These are phyloP conservation scores for Merops nubicus DNA, from an alignment of 2,113 vertebrate genomes.

Conservation along the genomic window DNA sequence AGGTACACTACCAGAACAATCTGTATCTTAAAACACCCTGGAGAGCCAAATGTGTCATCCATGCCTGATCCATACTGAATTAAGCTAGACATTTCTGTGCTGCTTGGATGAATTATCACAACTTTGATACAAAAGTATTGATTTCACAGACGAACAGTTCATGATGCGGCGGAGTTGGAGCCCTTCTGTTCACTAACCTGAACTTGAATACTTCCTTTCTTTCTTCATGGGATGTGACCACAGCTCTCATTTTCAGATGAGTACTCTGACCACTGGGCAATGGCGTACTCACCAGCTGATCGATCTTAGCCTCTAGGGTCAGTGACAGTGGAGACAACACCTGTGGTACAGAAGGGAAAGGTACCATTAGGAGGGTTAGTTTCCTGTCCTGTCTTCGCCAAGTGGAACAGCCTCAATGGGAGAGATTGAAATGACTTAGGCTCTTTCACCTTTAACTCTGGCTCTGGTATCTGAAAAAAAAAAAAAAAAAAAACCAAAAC, in stretches of 20 bases:
- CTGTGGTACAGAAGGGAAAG: background rate
- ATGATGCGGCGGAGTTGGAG: background rate
- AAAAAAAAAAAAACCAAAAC: background rate
- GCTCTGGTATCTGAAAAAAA: background rate
- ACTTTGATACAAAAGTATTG: background rate
- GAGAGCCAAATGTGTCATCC: background rate
- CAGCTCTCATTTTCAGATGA: background rate
- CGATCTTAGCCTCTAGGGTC: background rate
- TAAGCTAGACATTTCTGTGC: background rate
- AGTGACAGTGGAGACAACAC: background rate
- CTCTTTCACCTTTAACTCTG: background rate
- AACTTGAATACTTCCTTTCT: background rate
- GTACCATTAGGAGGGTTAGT: background rate
- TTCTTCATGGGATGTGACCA: background rate
- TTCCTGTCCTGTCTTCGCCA: background rate
- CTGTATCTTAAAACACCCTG: background rate
- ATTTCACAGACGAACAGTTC: background rate
- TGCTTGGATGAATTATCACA: background rate
- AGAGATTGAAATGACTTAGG: background rate
- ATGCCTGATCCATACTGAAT: background rate
- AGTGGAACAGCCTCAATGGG: rapidly evolving
- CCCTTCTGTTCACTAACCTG: background rate
- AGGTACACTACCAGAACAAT: background rate
- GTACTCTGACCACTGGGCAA: background rate
- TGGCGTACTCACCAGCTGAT: background rate